Evolutionary conservation across 2,888 invertebrate species (phyloP), one percentile per base, ranked within the genome.

Genomic region (Platypus cylindrus): DNA sequence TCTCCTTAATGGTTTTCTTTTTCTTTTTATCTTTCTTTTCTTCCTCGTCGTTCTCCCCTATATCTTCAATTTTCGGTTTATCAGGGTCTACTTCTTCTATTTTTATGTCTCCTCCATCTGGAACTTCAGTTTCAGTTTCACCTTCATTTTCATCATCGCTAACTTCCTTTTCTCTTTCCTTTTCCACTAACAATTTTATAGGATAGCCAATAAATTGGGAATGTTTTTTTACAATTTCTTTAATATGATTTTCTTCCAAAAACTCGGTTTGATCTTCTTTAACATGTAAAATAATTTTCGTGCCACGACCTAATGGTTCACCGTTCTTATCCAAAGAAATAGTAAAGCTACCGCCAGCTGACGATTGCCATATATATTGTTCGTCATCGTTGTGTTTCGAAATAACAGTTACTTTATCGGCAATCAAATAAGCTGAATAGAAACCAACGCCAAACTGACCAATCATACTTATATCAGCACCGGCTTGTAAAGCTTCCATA

Each of bases 391-490:
- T 97, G 72, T 91, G 79, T 62, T 93, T 97, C 0, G 94, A 93
- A 45, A 81, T 75, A 1, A 98, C 97, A 0, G 82, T 81, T 5
- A 94, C 93, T 56, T 76, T 76, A 63, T 98, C 97, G 23, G 97
- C 95, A 32, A 98, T 78, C 47, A 98, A 68, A 65, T 97, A 98
- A 30, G 95, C 93, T 0, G 97, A 98, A 67, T 97, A 98, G 78
- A 98, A 98, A 66, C 97, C 97, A 46, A 98, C 98, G 74, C 97
- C 97, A 65, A 98, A 98, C 67, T 98, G 97, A 65, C 98, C 98
- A 64, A 98, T 98, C 97, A 98, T 98, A 50, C 91, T 93, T 53
- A 98, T 98, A 56, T 98, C 98, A 37, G 97, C 97, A 46, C 97
- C 97, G 44, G 97, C 95, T 62, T 94, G 91, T 34, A 98, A 73